A percentile compares a stretch with the other conserved stretches of the same genome.
phyloP scores from a whole-genome alignment of 1,140 invertebrate genomes.

The Cydia splendana region DNA sequence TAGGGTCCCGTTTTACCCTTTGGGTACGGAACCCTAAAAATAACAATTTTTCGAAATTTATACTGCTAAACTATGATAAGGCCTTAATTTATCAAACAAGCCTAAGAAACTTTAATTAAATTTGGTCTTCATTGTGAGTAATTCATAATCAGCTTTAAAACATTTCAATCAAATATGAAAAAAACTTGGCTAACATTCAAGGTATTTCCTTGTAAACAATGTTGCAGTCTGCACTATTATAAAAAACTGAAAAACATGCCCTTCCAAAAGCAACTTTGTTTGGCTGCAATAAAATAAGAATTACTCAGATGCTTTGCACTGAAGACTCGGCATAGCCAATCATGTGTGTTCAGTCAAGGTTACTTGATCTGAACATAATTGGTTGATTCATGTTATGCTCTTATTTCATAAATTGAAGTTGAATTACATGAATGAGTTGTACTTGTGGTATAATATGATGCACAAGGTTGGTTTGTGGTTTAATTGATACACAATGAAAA shows the following conservation, averaged over 20 bases:
- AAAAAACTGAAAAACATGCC: neutral
- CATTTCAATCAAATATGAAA: neutral
- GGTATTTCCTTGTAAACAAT: neutral
- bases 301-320: neutral
- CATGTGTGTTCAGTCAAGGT: conserved; percentile 4
- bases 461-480: too few relatives aligned
- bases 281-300: neutral
- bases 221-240: neutral
- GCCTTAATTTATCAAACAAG: too few relatives aligned
- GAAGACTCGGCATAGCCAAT: neutral
- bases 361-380: neutral
- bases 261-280: neutral
- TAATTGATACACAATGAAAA: too few relatives aligned
- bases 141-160: too few relatives aligned
- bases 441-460: neutral
- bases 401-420: neutral
- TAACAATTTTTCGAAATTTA: too few relatives aligned
- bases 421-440: neutral
- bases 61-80: too few relatives aligned
- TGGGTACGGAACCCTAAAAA: too few relatives aligned
- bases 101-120: too few relatives aligned
- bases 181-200: conserved; percentile 3
- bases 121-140: too few relatives aligned
- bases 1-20: too few relatives aligned
- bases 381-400: neutral